Evolutionary conservation across 35 echinoderm and acorn worm species (phyloP).

Genomic region (Antedon bifida): DNA sequence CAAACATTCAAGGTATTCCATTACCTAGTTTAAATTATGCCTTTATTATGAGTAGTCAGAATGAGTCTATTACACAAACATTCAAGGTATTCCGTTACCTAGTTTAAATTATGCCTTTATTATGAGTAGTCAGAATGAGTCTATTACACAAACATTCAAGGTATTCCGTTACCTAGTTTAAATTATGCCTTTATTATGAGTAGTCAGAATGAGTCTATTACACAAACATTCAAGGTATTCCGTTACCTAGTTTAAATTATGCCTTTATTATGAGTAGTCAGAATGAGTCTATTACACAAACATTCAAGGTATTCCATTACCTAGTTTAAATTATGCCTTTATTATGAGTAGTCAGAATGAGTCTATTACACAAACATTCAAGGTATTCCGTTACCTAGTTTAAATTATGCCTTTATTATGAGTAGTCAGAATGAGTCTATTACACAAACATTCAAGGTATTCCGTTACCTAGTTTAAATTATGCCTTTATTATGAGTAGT

Average conservation of each 20-base stretch:
- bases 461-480: too few species aligned
- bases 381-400: constrained; percentile 58
- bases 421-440: constrained; percentile 84
- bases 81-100: constrained; percentile 93
- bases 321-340: too few species aligned
- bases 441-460: constrained; percentile 80
- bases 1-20: constrained; percentile 87
- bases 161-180: constrained; percentile 24
- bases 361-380: constrained; percentile 55
- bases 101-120: too few species aligned
- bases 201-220: constrained; percentile 78
- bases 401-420: too few species aligned
- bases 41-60: too few species aligned
- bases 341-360: too few species aligned
- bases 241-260: too few species aligned
- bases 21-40: too few species aligned
- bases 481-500: too few species aligned
- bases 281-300: constrained; percentile 62
- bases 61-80: constrained; percentile 57
- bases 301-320: constrained; percentile 98
- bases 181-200: too few species aligned
- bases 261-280: too few species aligned
- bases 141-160: constrained; percentile 69
- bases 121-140: too few species aligned
- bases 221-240: constrained; percentile 84